Evolutionary conservation across 2,888 invertebrate species (phyloP).

Genomic region (Beris morrisii): DNA sequence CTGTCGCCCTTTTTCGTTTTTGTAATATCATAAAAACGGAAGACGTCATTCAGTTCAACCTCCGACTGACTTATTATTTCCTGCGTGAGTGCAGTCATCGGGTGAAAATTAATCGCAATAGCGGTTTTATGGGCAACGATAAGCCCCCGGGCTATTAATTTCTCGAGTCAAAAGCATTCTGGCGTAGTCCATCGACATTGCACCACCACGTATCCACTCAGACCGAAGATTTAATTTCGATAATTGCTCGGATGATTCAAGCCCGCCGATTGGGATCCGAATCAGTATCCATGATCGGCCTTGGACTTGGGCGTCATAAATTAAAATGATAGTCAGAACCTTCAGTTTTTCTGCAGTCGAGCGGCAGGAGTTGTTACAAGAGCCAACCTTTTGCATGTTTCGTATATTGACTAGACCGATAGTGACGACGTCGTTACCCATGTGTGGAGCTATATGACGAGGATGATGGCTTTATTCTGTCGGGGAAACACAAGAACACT

Average conservation of each 20-base stretch:
- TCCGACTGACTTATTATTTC: conserved; percentile 2
- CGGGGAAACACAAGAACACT: neutral
- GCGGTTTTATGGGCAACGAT: conserved; percentile 12
- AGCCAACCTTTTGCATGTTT: conserved; percentile 37
- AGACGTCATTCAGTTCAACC: conserved; percentile 3
- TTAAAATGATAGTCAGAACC: conserved; percentile 28
- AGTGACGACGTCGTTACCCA: conserved; percentile 20
- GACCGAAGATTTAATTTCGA: conserved; percentile 34
- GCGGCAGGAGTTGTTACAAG: conserved; percentile 11
- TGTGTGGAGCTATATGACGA: neutral
- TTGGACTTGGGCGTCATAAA: conserved; percentile 29
- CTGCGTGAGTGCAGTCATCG: conserved; percentile 24
- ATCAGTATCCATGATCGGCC: conserved; percentile 12
- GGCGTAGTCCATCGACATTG: neutral
- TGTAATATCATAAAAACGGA: neutral
- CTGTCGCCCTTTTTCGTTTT: neutral
- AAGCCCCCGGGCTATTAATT: conserved; percentile 23
- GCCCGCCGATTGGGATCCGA: neutral
- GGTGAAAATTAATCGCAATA: conserved; percentile 19
- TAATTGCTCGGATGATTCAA: conserved; percentile 34
- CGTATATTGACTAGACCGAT: conserved; percentile 26
- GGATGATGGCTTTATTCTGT: conserved; percentile 6
- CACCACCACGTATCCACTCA: neutral
- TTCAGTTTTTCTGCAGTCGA: conserved; percentile 32
- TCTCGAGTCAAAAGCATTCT: conserved; percentile 27